phyloP scores from a whole-genome alignment of 2,797 vertebrate genomes.

The Chloroceryle inda region DNA sequence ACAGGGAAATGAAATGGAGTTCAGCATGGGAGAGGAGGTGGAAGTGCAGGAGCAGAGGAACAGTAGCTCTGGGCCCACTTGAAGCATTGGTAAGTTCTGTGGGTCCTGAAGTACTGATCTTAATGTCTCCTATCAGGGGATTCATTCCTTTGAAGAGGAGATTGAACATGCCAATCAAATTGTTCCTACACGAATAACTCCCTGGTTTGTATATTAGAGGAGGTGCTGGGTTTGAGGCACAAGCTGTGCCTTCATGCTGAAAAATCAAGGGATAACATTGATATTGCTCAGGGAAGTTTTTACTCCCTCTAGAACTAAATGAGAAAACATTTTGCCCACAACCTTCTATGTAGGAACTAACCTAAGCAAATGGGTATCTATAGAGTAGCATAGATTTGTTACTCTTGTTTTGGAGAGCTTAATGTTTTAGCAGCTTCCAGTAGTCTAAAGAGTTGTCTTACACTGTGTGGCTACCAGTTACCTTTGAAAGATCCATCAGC shows the following conservation, averaged over 20 bases:
- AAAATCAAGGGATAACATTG: background rate
- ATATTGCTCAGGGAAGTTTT: background rate
- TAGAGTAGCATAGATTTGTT: background rate
- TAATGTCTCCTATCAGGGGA: background rate
- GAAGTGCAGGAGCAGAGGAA: background rate
- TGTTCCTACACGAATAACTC: background rate
- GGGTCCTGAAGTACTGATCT: background rate
- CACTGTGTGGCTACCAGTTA: background rate
- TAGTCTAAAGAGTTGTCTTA: background rate
- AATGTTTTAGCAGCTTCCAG: background rate
- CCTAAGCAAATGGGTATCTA: background rate
- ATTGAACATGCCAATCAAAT: background rate
- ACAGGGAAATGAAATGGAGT: background rate
- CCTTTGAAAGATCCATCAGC: background rate
- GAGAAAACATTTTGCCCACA: background rate
- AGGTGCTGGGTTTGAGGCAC: background rate
- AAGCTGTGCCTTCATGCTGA: background rate
- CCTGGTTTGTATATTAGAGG: background rate
- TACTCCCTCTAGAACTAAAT: background rate
- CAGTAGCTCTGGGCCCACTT: background rate
- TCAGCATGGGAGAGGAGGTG: background rate
- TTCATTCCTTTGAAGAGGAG: background rate
- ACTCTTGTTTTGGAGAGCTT: background rate
- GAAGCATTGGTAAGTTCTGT: background rate
- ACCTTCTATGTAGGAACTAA: background rate